Base-by-base conservation (phyloP, 1,140 invertebrate genomes). In the Arion vulgaris region DNA sequence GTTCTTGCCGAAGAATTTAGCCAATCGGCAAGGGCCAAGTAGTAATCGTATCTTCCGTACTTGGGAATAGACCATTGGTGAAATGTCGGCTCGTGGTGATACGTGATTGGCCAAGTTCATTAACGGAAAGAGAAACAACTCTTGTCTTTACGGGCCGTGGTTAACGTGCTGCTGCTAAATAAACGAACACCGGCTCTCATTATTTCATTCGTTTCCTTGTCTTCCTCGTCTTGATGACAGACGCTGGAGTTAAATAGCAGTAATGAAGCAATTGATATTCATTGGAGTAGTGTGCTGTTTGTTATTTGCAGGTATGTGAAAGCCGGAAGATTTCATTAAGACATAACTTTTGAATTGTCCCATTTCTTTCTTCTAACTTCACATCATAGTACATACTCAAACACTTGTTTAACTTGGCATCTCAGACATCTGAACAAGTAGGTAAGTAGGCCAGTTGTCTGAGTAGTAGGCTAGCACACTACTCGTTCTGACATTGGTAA, bases 201-300 rank as follows among this genome's bases (percentile, higher is more conserved):
- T 45, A 39, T 66, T 38, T 38, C 4, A 49, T 36, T 51, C 45
- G 39, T 71, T 45, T 36, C 68, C 28, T 38, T 19, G 17, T 81
- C n/a, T n/a, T n/a, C 51, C 69, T 57, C 80, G 71, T 74, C 69
- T 62, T 45, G 39, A 0, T 23, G n/a, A 13, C 38, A 80, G 78
- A 51, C 62, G 62, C 39, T 71, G 78, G 78, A 80, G 0, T 69
- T 28, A 51, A n/a, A 57, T 51, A 49, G 51, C 80, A 26, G 74
- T 62, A 28, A 57, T 81, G 49, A 81, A 81, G 34, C 51, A 81
- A 13, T 74, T 73, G 34, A 26, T 81, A 39, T 34, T 81, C 15
- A 38, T 81, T 51, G 80, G 80, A 81, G 28, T 81, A 73, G 80
- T 74, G 28, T 73, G 80, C 51, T 81, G 80, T 74, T 36, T 81